These are phyloP conservation scores for Malurus leucopterus DNA, from an alignment of 2,797 vertebrate genomes.

Conservation along the genomic window DNA sequence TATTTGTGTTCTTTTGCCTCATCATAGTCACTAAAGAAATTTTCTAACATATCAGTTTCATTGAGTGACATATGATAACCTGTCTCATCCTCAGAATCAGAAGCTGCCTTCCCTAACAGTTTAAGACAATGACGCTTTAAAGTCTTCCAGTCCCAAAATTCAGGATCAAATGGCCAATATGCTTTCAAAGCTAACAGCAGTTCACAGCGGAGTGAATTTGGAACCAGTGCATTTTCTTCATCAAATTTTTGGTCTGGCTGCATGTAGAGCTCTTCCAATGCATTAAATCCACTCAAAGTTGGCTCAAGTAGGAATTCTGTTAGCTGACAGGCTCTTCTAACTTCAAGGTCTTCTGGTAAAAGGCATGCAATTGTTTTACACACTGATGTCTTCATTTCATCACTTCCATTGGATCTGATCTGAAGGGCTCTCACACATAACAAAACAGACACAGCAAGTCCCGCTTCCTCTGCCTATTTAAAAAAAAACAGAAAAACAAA, in stretches of 20 bases:
- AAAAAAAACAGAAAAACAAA: not conserved
- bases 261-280: constrained; percentile 87
- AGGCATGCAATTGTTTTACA: constrained; percentile 94
- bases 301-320: constrained; percentile 93
- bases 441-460: constrained; percentile 87
- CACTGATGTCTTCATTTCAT: constrained; percentile 88
- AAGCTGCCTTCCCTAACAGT: constrained; percentile 82
- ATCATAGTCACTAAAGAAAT: constrained; percentile 72
- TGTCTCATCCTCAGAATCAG: constrained; percentile 80
- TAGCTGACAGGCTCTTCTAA: constrained; percentile 91
- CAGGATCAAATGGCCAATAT: constrained; percentile 96
- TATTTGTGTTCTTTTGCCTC: constrained; percentile 71
- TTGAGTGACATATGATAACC: constrained; percentile 72
- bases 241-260: constrained; percentile 94
- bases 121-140: constrained; percentile 89
- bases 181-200: constrained; percentile 92
- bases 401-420: constrained; percentile 86
- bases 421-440: constrained; percentile 95
- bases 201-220: constrained; percentile 95
- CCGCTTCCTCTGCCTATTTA: constrained; percentile 84
- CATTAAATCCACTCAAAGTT: constrained; percentile 80
- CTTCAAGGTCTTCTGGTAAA: constrained; percentile 91
- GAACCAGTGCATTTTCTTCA: constrained; percentile 88
- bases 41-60: constrained; percentile 74
- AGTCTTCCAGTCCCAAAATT: constrained; percentile 99